Evolutionary conservation across 2,797 vertebrate species (phyloP).

Genomic region (Thripadectes ignobilis): DNA sequence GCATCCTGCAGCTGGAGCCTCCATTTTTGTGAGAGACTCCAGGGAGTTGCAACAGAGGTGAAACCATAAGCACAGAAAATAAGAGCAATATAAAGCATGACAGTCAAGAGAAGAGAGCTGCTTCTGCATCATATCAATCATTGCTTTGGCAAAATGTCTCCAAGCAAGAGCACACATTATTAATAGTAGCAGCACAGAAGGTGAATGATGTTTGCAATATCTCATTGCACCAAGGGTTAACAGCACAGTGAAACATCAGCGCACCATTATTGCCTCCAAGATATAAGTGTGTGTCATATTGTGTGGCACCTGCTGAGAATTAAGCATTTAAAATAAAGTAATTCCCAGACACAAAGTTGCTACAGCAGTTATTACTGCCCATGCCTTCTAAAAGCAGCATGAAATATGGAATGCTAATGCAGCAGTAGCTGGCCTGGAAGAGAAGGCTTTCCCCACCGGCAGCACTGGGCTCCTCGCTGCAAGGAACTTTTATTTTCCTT

Average conservation of each 20-base stretch:
- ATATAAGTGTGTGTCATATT: fast-evolving
- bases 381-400: fast-evolving
- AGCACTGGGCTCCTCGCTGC: fast-evolving
- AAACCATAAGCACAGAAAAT: background rate
- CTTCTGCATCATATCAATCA: background rate
- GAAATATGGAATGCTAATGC: fast-evolving
- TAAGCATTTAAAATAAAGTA: background rate
- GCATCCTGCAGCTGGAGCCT: background rate
- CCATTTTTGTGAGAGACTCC: background rate
- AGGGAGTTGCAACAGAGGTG: background rate
- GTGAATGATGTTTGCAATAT: background rate
- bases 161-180: fast-evolving
- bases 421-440: fast-evolving
- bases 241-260: background rate
- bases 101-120: fast-evolving
- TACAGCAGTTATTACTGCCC: background rate
- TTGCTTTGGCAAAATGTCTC: background rate
- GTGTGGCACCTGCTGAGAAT: background rate
- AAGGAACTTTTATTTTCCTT: background rate
- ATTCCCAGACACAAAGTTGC: background rate
- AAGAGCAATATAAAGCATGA: background rate
- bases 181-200: background rate
- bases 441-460: background rate
- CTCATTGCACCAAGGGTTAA: background rate
- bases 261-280: background rate